Evolutionary conservation across 2,888 invertebrate species (phyloP).

Genomic region (Drosophila hawaiiensis): DNA sequence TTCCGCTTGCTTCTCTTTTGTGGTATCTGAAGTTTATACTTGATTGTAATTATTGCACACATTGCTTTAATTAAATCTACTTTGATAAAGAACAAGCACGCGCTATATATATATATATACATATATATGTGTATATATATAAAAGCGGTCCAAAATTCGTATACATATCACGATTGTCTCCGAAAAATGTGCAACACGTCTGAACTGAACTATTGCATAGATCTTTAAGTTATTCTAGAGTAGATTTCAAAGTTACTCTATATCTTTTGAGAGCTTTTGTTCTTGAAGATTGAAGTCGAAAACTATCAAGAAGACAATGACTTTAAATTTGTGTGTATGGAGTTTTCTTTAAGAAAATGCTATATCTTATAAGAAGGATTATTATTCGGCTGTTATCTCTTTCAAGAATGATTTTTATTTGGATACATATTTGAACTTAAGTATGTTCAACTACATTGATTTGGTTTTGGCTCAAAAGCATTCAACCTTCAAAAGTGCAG

Average conservation of each 20-base stretch:
- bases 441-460: not conserved
- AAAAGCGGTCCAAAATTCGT: not conserved
- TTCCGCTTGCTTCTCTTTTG: not conserved
- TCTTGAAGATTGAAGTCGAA: not conserved
- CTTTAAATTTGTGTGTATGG: not conserved
- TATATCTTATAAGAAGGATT: not conserved
- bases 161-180: not conserved
- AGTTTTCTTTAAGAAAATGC: not conserved
- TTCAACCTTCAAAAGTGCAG: not conserved
- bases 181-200: not conserved
- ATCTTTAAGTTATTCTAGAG: not conserved
- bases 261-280: not conserved
- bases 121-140: not conserved
- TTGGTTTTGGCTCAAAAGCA: not conserved
- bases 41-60: slow-evolving; percentile 52
- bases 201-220: not conserved
- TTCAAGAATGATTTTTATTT: not conserved
- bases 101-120: not conserved
- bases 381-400: not conserved
- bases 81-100: not conserved
- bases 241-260: not conserved
- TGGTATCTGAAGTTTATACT: slow-evolving; percentile 28
- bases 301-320: not conserved
- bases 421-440: fast-evolving
- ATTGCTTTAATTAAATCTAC: slow-evolving; percentile 33